These are phyloP conservation scores for Vollenhovia emeryi DNA, from an alignment of 1,140 invertebrate genomes.

Conservation along the genomic window DNA sequence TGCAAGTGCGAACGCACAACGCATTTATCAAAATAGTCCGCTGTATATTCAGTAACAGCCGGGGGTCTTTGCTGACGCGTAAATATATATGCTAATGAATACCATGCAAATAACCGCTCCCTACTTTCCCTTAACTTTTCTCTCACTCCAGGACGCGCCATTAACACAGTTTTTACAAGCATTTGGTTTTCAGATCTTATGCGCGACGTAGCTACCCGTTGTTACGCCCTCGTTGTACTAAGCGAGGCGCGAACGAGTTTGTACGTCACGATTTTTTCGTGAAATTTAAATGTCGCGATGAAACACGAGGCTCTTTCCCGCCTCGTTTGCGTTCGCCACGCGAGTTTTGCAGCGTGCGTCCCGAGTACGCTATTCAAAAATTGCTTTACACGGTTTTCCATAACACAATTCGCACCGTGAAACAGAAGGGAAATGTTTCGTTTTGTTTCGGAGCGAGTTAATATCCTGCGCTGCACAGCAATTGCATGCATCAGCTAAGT, in stretches of 20 bases:
- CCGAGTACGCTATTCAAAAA: slow-evolving; percentile 41
- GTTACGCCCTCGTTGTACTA: slow-evolving; percentile 39
- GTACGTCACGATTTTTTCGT: slow-evolving; percentile 47
- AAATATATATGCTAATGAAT: slow-evolving; percentile 62
- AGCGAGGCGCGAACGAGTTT: slow-evolving; percentile 33
- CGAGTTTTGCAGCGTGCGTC: slow-evolving; percentile 37
- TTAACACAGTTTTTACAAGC: slow-evolving; percentile 60
- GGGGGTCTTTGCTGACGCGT: slow-evolving; percentile 47
- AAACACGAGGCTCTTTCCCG: slow-evolving; percentile 47
- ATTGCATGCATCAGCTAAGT: slow-evolving; percentile 43
- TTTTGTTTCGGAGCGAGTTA: slow-evolving; percentile 31
- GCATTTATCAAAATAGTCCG: slow-evolving; percentile 49
- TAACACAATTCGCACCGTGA: slow-evolving; percentile 19
- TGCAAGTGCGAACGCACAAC: slow-evolving; percentile 32
- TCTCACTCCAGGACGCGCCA: slow-evolving; percentile 25
- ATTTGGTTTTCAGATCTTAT: slow-evolving; percentile 55
- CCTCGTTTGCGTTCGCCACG: slow-evolving; percentile 31
- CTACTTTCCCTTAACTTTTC: slow-evolving; percentile 41
- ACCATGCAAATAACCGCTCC: slow-evolving; percentile 48
- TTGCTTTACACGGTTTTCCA: slow-evolving; percentile 45
- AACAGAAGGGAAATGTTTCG: slow-evolving; percentile 16
- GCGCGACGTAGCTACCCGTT: not conserved
- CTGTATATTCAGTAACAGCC: slow-evolving; percentile 52
- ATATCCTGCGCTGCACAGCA: slow-evolving; percentile 10
- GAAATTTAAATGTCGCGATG: slow-evolving; percentile 57